Conservation (phyloP, 1,140 invertebrate genomes). For the Hermetia illucens region DNA sequence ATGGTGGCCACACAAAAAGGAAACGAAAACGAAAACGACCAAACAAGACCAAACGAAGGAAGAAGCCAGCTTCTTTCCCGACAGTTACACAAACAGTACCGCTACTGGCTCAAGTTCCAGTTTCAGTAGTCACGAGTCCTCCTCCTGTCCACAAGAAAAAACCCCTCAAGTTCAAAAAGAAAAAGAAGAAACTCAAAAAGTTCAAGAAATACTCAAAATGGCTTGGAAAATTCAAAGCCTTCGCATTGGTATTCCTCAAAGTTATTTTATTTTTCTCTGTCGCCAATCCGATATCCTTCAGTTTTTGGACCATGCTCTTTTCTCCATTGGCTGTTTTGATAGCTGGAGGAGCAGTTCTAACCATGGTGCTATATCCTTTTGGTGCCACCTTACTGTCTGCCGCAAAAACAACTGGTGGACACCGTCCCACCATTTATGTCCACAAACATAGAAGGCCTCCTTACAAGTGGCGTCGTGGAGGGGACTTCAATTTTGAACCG, state of each 20-base stretch:
- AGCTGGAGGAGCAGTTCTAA: constrained; percentile 15
- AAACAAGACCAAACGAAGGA: too few species aligned
- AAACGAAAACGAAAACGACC: not conserved
- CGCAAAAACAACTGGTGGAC: not conserved
- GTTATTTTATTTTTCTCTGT: constrained; percentile 12
- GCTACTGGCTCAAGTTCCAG: not conserved
- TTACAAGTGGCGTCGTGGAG: too few species aligned
- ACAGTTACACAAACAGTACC: not conserved
- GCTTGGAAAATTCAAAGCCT: not conserved
- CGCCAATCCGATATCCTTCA: constrained; percentile 15
- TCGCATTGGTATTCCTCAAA: constrained; percentile 3
- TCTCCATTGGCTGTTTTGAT: constrained; percentile 21
- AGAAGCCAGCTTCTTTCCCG: not conserved
- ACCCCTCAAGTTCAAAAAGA: not conserved
- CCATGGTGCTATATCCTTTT: constrained; percentile 19
- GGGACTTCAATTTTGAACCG: too few species aligned
- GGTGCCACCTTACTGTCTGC: constrained; percentile 10
- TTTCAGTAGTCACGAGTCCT: not conserved
- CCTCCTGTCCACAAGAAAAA: not conserved
- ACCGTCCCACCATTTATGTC: too few species aligned
- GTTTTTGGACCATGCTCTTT: constrained; percentile 20
- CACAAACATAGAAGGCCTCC: too few species aligned
- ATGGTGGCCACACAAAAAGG: too few species aligned
- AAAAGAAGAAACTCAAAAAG: constrained; percentile 7
- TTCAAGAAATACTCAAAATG: constrained; percentile 6